Evolutionary conservation across 2,797 vertebrate species (phyloP), one percentile per base, ranked within the genome.

Genomic region (Anguilla anguilla): DNA sequence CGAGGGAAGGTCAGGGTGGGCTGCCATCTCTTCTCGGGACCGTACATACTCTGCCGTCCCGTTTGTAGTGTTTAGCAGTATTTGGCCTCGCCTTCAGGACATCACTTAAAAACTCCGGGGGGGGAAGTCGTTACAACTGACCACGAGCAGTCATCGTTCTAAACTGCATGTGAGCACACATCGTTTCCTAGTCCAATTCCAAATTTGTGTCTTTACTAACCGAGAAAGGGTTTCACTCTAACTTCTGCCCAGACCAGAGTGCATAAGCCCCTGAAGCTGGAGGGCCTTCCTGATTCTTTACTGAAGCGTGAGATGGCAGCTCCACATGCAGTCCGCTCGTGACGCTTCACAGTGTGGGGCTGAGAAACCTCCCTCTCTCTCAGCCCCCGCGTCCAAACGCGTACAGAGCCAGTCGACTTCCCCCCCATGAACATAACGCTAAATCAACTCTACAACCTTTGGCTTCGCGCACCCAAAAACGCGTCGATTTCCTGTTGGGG

Each of bases 381-480:
- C 39, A 43, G 39, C 3, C 9, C 0, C 49, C 46, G 6, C 13
- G 49, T 57, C 49, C 6, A 84, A 31, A 84, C 82, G 4, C 11
- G 17, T 19, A 83, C 46, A 53, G 55, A 83, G 46, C 49, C 83
- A 57, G 49, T 84, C 83, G 10, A 31, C 22, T 28, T 59, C 83
- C 83, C 35, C 83, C 53, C 53, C 55, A 31, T 59, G 59, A 84
- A 57, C 83, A 57, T 5, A 15, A 19, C 55, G 28, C 35, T 43
- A 61, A 85, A 74, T 86, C 13, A 31, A 77, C 31, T 31, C 43
- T 10, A 55, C 9, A 43, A 51, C 39, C 67, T 74, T 31, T 77
- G 85, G 85, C 39, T 85, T 46, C 35, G 35, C 25, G 74, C 67
- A 77, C 64, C 64, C 31, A 86, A 74, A n/a, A 74, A n/a, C 67